Evolutionary conservation across 2,888 invertebrate genomes (phyloP).

Genomic region (Psylliodes chrysocephalus): DNA sequence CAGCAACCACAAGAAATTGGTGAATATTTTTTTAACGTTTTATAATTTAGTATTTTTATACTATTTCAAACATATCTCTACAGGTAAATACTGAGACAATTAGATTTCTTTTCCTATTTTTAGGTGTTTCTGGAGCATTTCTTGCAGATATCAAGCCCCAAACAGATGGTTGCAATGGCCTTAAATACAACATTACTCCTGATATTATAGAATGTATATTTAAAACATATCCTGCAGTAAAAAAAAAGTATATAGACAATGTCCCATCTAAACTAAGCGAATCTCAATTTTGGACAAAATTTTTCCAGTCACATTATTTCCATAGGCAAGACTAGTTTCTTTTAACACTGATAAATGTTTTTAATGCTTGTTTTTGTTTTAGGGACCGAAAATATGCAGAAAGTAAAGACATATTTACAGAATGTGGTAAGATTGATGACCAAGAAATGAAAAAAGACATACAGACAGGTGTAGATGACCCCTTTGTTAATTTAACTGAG

Average conservation of each 20-base stretch:
- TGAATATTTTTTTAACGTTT: constrained; percentile 51
- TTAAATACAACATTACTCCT: constrained; percentile 95
- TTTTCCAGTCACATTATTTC: constrained; percentile 99
- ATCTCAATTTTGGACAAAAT: constrained; percentile 98
- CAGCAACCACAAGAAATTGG: constrained; percentile 87
- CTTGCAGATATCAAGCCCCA: constrained; percentile 96
- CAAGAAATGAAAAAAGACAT: constrained; percentile 81
- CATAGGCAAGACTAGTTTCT: constrained; percentile 72
- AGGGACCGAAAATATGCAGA: constrained; percentile 87
- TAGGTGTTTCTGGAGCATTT: constrained; percentile 79
- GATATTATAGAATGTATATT: constrained; percentile 99
- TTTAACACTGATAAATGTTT: neutral
- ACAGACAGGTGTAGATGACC: constrained; percentile 81
- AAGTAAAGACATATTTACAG: constrained; percentile 95
- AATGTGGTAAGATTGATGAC: constrained; percentile 97
- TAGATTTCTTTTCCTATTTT: neutral
- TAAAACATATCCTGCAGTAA: constrained; percentile 98
- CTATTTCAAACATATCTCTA: too few relatives aligned
- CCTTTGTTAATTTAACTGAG: constrained; percentile 83
- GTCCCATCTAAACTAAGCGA: constrained; percentile 96
- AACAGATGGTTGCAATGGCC: constrained; percentile 95
- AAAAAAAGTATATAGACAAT: constrained; percentile 94
- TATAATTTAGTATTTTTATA: neutral
- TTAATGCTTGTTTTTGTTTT: constrained; percentile 12
- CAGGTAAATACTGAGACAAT: too few relatives aligned